Percentiles rank a stretch among this genome's conserved stretches.
These are phyloP conservation scores for Phenacoccus solenopsis DNA, from an alignment of 1,140 invertebrate species.

Conservation along the genomic window DNA sequence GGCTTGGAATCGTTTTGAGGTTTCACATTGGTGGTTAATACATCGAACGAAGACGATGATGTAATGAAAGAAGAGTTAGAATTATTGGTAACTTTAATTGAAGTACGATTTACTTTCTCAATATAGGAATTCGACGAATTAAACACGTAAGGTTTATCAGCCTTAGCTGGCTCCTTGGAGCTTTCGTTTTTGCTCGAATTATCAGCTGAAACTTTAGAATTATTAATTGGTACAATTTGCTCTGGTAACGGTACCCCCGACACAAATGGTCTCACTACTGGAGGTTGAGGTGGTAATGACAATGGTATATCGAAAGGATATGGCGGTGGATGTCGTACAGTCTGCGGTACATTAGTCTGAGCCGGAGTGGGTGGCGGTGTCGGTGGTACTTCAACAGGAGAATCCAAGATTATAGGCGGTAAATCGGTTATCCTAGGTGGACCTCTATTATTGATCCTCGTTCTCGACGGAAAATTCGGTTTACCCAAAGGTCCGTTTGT, in stretches of 20 bases:
- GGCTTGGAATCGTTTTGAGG: slow-evolving; percentile 19
- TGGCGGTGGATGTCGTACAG: slow-evolving; percentile 41
- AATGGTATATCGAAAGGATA: slow-evolving; percentile 55
- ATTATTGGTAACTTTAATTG: slow-evolving; percentile 7
- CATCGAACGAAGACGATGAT: slow-evolving; percentile 8
- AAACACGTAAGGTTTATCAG: slow-evolving; percentile 14
- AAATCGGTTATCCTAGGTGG: slow-evolving; percentile 67
- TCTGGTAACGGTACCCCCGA: slow-evolving; percentile 59
- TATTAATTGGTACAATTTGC: slow-evolving; percentile 46
- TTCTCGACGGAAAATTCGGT: slow-evolving; percentile 40
- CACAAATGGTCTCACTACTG: slow-evolving; percentile 39
- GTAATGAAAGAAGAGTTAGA: neutral
- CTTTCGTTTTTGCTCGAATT: neutral
- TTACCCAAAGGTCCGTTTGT: slow-evolving; percentile 41
- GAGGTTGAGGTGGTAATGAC: slow-evolving; percentile 28
- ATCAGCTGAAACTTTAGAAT: neutral
- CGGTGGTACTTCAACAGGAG: slow-evolving; percentile 35
- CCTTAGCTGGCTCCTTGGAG: slow-evolving; percentile 14
- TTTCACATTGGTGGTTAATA: slow-evolving; percentile 20
- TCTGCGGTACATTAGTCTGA: slow-evolving; percentile 27
- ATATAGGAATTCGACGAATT: slow-evolving; percentile 5
- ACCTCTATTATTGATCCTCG: slow-evolving; percentile 75
- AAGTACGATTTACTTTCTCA: slow-evolving; percentile 13
- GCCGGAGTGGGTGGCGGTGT: slow-evolving; percentile 36
- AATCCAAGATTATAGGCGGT: slow-evolving; percentile 54